These are phyloP conservation scores for Hystrix brachyura DNA, from an alignment of 2,113 vertebrate genomes.

Conservation along the genomic window DNA sequence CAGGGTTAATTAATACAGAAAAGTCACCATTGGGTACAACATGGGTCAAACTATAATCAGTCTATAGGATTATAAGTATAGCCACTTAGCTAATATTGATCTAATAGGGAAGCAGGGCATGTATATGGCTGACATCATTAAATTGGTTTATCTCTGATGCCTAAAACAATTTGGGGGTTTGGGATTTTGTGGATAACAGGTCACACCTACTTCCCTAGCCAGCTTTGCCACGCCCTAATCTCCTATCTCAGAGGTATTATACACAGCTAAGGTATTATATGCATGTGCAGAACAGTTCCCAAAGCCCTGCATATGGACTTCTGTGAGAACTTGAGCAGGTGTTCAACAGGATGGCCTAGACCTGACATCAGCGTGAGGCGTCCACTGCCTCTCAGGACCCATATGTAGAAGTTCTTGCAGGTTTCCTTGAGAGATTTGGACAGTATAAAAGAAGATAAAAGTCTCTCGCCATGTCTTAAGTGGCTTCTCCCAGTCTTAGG, in stretches of 20 bases:
- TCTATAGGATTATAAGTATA: not conserved
- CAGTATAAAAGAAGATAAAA: not conserved
- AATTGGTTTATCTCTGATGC: not conserved
- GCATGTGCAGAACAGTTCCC: not conserved
- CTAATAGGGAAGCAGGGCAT: not conserved
- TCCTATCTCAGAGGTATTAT: no score
- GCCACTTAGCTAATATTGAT: not conserved
- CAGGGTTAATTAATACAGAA: not conserved
- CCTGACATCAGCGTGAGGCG: not conserved
- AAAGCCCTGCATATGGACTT: not conserved
- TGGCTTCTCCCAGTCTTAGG: no score
- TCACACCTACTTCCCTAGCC: no score
- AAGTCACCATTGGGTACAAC: not conserved
- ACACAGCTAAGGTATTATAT: no score
- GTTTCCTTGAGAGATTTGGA: not conserved
- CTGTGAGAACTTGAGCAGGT: not conserved
- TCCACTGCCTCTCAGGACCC: not conserved
- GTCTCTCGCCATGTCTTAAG: no score
- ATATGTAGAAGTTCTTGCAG: not conserved
- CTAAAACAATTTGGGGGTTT: not conserved
- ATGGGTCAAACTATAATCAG: not conserved
- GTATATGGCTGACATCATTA: not conserved
- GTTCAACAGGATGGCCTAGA: not conserved
- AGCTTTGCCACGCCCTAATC: no score
- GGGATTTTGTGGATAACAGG: no score